These are phyloP conservation scores for Telmatochromis sp. DNA, from an alignment of 2,113 vertebrate genomes.

Conservation along the genomic window DNA sequence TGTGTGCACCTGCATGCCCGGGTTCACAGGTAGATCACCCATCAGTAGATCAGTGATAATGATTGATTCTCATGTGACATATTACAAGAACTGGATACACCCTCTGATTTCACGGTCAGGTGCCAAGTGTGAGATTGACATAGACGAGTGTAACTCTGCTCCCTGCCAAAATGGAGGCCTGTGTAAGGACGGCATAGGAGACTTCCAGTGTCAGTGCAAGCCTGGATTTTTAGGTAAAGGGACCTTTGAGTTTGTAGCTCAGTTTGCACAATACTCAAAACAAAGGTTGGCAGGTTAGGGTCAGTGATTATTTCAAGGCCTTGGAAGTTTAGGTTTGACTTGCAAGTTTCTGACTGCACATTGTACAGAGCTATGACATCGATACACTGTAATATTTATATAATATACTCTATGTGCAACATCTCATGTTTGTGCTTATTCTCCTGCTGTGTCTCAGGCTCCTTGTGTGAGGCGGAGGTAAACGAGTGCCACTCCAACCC, in stretches of 20 bases:
- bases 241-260: background rate
- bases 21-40: conserved; percentile 69
- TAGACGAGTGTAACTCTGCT: conserved; percentile 86
- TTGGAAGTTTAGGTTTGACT: background rate
- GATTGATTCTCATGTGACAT: background rate
- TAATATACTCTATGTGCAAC: background rate
- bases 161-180: conserved; percentile 85
- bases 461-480: conserved; percentile 82
- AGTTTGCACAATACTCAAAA: background rate
- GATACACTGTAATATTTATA: background rate
- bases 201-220: conserved; percentile 85
- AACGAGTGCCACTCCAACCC: conserved; percentile 89
- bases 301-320: background rate
- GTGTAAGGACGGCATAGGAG: conserved; percentile 81
- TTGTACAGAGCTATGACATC: background rate
- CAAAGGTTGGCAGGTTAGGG: background rate
- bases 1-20: conserved; percentile 79
- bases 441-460: conserved; percentile 65
- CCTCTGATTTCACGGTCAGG: conserved; percentile 65
- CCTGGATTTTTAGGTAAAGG: conserved; percentile 83
- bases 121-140: conserved; percentile 89
- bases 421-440: background rate
- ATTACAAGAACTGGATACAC: background rate
- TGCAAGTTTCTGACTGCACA: background rate
- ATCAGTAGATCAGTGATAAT: background rate